phyloP scores from a whole-genome alignment of 2,888 invertebrate species.

The Tetranychus truncatus region DNA sequence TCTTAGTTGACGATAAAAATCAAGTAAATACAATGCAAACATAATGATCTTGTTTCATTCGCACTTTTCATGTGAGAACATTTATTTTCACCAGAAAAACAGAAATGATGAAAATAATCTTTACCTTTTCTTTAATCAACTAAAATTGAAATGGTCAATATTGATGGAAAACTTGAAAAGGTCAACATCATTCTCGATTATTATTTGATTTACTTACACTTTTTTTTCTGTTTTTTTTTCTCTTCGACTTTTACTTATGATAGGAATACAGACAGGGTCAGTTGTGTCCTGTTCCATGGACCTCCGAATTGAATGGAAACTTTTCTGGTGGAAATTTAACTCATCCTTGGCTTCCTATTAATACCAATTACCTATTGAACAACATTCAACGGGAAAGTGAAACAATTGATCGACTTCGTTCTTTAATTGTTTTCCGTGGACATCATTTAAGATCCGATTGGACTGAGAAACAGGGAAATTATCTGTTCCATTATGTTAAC shows the following conservation, averaged over 20 bases:
- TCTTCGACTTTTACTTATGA: not conserved
- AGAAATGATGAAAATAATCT: too few species aligned
- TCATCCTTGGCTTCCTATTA: conserved; percentile 42
- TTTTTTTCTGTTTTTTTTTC: conserved; percentile 28
- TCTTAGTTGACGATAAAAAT: not conserved
- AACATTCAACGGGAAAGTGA: conserved; percentile 11
- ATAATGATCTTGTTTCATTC: too few species aligned
- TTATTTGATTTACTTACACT: not conserved
- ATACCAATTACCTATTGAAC: conserved; percentile 35
- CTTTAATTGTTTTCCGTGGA: conserved; percentile 10
- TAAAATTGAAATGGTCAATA: too few species aligned
- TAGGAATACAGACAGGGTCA: conserved; percentile 42
- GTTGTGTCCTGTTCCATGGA: conserved; percentile 51
- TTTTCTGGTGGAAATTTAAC: conserved; percentile 32
- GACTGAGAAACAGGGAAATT: conserved; percentile 38
- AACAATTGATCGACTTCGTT: conserved; percentile 6
- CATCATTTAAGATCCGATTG: not conserved
- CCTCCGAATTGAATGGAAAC: conserved; percentile 26
- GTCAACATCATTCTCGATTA: too few species aligned
- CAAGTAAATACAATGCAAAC: not conserved
- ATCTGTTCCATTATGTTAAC: conserved; percentile 25
- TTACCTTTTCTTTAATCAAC: too few species aligned
- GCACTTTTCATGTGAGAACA: too few species aligned
- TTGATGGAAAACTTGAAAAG: too few species aligned
- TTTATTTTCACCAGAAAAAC: too few species aligned